Conservation (phyloP, 2,797 vertebrate species). For the Centropyge bicolor region DNA sequence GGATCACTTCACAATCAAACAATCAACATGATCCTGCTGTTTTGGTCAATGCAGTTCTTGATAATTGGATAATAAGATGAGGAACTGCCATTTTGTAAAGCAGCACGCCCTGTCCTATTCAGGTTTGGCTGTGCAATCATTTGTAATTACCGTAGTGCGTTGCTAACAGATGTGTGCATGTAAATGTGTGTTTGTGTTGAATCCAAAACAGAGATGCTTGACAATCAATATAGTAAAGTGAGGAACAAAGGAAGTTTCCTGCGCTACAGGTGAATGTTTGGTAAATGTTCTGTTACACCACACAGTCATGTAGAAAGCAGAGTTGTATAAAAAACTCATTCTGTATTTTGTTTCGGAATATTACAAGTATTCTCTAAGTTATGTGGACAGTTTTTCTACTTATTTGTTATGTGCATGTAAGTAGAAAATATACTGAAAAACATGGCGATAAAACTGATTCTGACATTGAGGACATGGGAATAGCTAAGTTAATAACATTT, state of each 20-base stretch:
- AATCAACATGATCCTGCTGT: constrained; percentile 33
- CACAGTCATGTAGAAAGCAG: background rate
- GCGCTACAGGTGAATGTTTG: background rate
- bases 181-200: background rate
- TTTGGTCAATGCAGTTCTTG: constrained; percentile 38
- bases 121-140: constrained; percentile 19
- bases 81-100: constrained; percentile 24
- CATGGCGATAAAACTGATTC: no score
- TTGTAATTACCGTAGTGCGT: constrained; percentile 19
- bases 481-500: background rate
- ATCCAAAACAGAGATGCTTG: background rate
- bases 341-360: background rate
- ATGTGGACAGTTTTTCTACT: background rate
- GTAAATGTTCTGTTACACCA: background rate
- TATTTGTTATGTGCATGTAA: no score
- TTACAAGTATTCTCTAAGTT: background rate
- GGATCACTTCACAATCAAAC: constrained; percentile 31
- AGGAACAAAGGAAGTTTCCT: background rate
- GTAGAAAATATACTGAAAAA: no score
- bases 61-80: constrained; percentile 40
- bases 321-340: background rate
- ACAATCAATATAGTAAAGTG: background rate
- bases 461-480: no score
- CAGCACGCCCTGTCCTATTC: constrained; percentile 29
- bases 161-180: constrained; percentile 8